A percentile compares a stretch with the other conserved stretches of the same genome.
phyloP scores from a whole-genome alignment of 2,888 invertebrate species.

The Microdon myrmicae region DNA sequence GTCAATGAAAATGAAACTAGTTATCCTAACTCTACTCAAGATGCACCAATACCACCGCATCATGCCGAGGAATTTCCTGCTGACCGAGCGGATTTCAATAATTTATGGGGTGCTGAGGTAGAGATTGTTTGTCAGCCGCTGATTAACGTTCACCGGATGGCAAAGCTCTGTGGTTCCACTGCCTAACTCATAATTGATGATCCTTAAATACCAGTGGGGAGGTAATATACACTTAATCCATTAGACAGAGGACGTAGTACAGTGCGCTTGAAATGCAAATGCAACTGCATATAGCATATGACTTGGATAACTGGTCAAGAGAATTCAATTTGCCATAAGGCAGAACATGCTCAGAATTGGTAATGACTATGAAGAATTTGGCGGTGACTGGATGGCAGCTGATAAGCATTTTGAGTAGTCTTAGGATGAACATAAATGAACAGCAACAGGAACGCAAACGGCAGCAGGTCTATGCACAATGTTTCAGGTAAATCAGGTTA shows the following conservation, averaged over 20 bases:
- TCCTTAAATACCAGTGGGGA: slow-evolving; percentile 48
- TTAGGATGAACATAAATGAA: too few species aligned
- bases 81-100: slow-evolving; percentile 51
- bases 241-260: slow-evolving; percentile 22
- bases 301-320: slow-evolving; percentile 21
- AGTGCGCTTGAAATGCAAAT: slow-evolving; percentile 24
- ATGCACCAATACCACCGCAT: slow-evolving; percentile 36
- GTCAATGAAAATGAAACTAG: slow-evolving; percentile 27
- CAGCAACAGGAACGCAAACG: too few species aligned
- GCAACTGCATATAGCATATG: slow-evolving; percentile 8
- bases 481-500: too few species aligned
- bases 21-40: slow-evolving; percentile 24
- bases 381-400: too few species aligned
- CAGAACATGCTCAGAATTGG: not conserved
- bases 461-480: too few species aligned
- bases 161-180: slow-evolving; percentile 19
- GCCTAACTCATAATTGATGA: slow-evolving; percentile 46
- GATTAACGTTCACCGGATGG: slow-evolving; percentile 44
- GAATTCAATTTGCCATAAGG: slow-evolving; percentile 38
- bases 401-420: too few species aligned
- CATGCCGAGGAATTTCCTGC: slow-evolving; percentile 32
- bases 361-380: too few species aligned
- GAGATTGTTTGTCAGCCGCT: slow-evolving; percentile 49
- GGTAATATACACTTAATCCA: slow-evolving; percentile 52
- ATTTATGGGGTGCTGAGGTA: slow-evolving; percentile 37